Evolutionary conservation across 2,113 vertebrate species (phyloP).

Genomic region (Marmota flaviventris): DNA sequence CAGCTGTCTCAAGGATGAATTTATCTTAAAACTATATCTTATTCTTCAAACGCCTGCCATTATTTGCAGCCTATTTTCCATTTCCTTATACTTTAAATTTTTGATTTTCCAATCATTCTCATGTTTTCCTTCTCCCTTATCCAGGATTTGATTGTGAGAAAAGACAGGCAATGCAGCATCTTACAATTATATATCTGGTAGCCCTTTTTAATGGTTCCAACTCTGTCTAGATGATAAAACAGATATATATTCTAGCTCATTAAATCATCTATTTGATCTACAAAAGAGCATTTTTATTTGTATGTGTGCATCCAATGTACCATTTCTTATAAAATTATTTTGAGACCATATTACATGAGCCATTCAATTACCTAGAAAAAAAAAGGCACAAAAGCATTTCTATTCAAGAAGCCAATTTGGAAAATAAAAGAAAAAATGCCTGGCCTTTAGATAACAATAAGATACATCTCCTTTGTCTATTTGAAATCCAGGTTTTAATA

Average conservation of each 20-base stretch:
- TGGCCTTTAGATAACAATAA: slow-evolving; percentile 35
- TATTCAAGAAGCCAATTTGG: slow-evolving; percentile 47
- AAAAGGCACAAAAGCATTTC: slow-evolving; percentile 54
- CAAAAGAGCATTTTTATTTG: background rate
- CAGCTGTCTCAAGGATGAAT: background rate
- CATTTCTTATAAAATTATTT: slow-evolving; percentile 52
- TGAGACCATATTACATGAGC: background rate
- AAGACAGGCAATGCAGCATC: background rate
- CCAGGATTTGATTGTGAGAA: slow-evolving; percentile 1
- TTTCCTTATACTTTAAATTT: background rate
- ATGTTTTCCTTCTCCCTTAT: background rate
- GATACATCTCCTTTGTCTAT: background rate
- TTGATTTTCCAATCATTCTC: slow-evolving; percentile 30
- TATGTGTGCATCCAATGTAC: background rate
- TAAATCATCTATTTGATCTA: slow-evolving; percentile 17
- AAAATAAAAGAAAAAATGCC: slow-evolving; percentile 55
- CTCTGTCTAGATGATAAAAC: background rate
- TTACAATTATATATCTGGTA: background rate
- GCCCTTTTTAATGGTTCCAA: background rate
- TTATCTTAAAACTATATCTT: slow-evolving; percentile 36
- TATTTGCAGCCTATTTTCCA: slow-evolving; percentile 21
- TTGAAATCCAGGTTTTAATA: slow-evolving; percentile 18
- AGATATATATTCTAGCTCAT: slow-evolving; percentile 1
- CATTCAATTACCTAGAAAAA: slow-evolving; percentile 43
- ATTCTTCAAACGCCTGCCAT: background rate